Base-by-base conservation (phyloP, 2,113 vertebrate species). In the Silurus glanis region DNA sequence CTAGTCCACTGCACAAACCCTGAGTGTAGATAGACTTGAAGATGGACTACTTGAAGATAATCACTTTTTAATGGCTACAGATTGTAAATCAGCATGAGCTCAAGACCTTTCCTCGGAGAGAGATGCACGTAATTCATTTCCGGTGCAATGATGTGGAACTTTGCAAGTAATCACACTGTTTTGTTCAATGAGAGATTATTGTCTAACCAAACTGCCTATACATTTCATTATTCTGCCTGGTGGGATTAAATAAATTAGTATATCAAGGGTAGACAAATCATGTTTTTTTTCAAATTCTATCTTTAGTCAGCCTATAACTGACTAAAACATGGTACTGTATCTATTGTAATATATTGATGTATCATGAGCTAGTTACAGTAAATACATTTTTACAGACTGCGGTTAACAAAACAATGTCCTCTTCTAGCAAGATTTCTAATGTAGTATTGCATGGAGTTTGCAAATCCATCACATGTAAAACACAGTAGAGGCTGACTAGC, bases 31-130 rank as follows among this genome's bases (percentile, higher is more conserved):
- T 47, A 58, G 28, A 85, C 62, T 80, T 71, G 74, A 64, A 53
- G 61, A 78, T 76, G 83, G 58, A 76, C 84, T 66, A 49, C 84
- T 85, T 69, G 28, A 69, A 69, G 25, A 80, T 80, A 85, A 85
- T 80, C 62, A 55, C 76, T 51, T 85, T 85, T 85, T 69, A 85
- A 80, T 80, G 55, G 53, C 16, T 47, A 80, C 62, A 80, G 76
- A 80, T 80, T 85, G 76, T 69, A 80, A 85, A 66, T 85, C 76
- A 80, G 76, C 76, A 45, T 79, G 84, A 59, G 64, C 69, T 85
- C 76, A 59, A 80, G 76, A 80, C 25, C 76, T 69, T 80, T 85
- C 51, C 53, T 85, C 64, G 69, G 53, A 66, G 62, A 80, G 13
- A 45, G 28, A 85, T 55, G 51, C 37, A 17, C 51, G 76, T 59